These are phyloP conservation scores for Ictalurus punctatus DNA, from an alignment of 2,113 vertebrate genomes.

Conservation along the genomic window DNA sequence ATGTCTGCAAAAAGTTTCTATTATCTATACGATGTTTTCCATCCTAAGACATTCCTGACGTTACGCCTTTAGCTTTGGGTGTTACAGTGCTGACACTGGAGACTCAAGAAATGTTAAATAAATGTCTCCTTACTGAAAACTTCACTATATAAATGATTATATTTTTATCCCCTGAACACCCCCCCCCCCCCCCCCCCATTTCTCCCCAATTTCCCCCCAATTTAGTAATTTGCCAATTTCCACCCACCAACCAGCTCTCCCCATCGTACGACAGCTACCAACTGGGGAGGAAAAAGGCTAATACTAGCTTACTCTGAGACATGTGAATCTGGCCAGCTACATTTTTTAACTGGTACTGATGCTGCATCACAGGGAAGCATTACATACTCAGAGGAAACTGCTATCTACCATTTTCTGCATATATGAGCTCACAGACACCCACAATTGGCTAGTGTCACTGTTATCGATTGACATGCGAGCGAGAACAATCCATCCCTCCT, in stretches of 20 bases:
- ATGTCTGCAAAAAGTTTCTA: too few species aligned
- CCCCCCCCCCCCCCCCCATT: neutral
- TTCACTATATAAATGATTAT: neutral
- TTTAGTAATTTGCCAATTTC: neutral
- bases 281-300: neutral
- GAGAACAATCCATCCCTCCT: neutral
- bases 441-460: neutral
- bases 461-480: neutral
- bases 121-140: neutral
- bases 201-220: neutral
- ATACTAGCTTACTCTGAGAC: neutral
- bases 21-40: too few species aligned
- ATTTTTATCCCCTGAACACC: neutral
- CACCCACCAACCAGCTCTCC: neutral
- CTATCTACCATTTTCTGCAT: neutral
- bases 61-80: too few species aligned
- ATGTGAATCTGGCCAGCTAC: neutral
- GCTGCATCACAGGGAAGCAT: neutral
- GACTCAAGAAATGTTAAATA: neutral
- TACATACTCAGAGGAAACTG: neutral
- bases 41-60: too few species aligned
- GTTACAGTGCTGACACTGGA: neutral
- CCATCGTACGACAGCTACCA: neutral
- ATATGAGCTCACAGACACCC: neutral
- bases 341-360: neutral